Evolutionary conservation across 2,888 invertebrate genomes (phyloP).

Genomic region (Tipula confusa): DNA sequence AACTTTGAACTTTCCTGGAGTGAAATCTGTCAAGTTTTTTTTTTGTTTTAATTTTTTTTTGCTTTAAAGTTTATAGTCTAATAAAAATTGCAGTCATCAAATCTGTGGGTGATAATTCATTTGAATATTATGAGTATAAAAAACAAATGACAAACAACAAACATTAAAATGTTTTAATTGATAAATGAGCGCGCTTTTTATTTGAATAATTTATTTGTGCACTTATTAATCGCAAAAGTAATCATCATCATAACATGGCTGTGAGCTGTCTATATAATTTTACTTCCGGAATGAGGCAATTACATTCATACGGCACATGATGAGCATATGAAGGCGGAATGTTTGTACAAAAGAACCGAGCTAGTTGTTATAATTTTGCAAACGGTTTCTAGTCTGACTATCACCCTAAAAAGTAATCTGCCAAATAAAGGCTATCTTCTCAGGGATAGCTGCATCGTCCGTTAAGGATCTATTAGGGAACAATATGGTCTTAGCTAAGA

Average conservation of each 20-base stretch:
- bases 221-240: neutral
- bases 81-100: slow-evolving; percentile 1
- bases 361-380: no score
- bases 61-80: neutral
- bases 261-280: neutral
- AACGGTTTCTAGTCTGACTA: no score
- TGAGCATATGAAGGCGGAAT: neutral
- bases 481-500: no score
- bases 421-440: no score
- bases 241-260: neutral
- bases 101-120: neutral
- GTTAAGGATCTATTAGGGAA: no score
- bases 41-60: neutral
- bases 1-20: neutral
- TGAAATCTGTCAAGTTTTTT: neutral
- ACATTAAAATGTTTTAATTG: neutral
- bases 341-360: neutral
- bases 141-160: neutral
- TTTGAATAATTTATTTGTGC: neutral
- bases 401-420: no score
- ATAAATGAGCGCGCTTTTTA: neutral
- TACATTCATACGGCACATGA: neutral
- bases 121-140: neutral
- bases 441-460: no score
- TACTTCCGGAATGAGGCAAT: neutral